Conservation (phyloP, 2,113 vertebrate species). For the Phainopepla nitens region DNA sequence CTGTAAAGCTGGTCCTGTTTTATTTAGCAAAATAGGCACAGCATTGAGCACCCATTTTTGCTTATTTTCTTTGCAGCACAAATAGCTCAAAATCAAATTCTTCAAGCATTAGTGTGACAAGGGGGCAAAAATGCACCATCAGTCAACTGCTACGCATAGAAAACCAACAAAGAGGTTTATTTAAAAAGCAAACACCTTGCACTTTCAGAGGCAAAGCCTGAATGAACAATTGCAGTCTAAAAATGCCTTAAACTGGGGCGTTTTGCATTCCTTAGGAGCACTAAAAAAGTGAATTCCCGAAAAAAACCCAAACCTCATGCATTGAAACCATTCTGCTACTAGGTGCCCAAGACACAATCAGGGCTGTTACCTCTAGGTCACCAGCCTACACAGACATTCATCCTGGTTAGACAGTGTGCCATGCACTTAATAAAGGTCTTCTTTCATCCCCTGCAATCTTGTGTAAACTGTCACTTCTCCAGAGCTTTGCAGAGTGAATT, state of each 20-base stretch:
- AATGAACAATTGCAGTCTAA: not conserved
- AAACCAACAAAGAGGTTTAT: not conserved
- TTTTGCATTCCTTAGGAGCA: not conserved
- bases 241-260: not conserved
- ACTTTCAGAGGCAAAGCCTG: not conserved
- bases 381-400: not conserved
- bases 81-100: not conserved
- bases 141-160: not conserved
- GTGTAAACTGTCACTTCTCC: not conserved
- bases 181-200: not conserved
- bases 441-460: not conserved
- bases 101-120: not conserved
- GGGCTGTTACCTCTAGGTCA: not conserved
- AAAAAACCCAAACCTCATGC: too few relatives aligned
- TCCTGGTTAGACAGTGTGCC: not conserved
- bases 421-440: not conserved
- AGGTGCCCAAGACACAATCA: not conserved
- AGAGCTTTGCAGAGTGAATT: not conserved
- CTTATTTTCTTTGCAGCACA: not conserved
- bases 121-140: not conserved
- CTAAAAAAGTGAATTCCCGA: not conserved
- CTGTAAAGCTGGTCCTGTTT: not conserved
- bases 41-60: not conserved
- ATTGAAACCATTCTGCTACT: not conserved
- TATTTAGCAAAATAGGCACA: not conserved